phyloP scores from a whole-genome alignment of 2,888 invertebrate species.

The Dioctria rufipes region DNA sequence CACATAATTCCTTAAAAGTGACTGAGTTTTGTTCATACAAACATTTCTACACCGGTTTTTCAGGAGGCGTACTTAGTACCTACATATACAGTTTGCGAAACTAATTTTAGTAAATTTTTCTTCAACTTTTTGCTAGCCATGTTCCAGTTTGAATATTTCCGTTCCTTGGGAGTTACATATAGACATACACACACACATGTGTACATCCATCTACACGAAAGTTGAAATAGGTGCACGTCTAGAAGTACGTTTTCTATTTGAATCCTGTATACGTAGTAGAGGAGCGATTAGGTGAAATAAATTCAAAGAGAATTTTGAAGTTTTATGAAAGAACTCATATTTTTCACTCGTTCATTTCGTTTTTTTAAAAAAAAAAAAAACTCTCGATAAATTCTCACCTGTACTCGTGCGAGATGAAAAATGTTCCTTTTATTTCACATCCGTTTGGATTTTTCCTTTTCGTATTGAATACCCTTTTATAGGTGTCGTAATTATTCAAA shows the following conservation, averaged over 20 bases:
- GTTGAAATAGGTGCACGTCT: too few species aligned
- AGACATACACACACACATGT: too few species aligned
- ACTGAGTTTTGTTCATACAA: too few species aligned
- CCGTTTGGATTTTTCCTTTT: slow-evolving; percentile 90
- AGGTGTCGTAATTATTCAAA: slow-evolving; percentile 90
- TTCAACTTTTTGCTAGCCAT: neutral
- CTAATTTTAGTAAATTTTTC: slow-evolving; percentile 25
- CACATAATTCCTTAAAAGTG: slow-evolving; percentile 5
- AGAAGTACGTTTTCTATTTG: too few species aligned
- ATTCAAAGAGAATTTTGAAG: too few species aligned
- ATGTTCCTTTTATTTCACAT: slow-evolving; percentile 90
- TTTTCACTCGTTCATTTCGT: neutral
- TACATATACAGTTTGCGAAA: neutral
- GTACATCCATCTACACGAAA: too few species aligned
- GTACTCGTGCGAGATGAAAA: slow-evolving; percentile 92
- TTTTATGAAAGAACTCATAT: too few species aligned
- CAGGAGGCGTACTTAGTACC: neutral
- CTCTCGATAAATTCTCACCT: slow-evolving; percentile 71
- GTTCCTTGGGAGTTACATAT: too few species aligned
- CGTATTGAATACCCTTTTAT: slow-evolving; percentile 86
- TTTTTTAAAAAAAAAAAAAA: neutral
- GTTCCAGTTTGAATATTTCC: too few species aligned
- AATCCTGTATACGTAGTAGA: too few species aligned
- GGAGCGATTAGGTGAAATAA: too few species aligned
- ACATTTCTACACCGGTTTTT: neutral